Conservation (phyloP, 1,140 invertebrate genomes). For the Drosophila pectinifera region DNA sequence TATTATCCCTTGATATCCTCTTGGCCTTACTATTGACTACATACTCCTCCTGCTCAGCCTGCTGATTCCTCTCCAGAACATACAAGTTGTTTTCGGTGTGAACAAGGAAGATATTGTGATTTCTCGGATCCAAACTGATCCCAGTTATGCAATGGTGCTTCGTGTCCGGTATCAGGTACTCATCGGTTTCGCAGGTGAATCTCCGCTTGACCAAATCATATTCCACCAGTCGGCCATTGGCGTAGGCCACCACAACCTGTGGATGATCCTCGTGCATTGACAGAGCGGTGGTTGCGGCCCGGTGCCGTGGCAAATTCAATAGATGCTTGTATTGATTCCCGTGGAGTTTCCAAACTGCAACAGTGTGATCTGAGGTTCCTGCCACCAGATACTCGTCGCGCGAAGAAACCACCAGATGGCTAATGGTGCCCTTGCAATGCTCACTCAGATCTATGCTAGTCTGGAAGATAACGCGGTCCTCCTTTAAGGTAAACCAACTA, state of each 20-base stretch:
- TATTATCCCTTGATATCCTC: constrained; percentile 5
- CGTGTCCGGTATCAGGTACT: constrained; percentile 49
- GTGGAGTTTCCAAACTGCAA: constrained; percentile 87
- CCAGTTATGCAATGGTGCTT: constrained; percentile 85
- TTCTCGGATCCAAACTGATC: constrained; percentile 87
- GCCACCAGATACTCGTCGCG: constrained; percentile 88
- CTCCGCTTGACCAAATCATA: constrained; percentile 87
- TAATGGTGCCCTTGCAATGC: constrained; percentile 22
- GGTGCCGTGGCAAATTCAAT: constrained; percentile 88
- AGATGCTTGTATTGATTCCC: constrained; percentile 85
- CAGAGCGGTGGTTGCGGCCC: constrained; percentile 88
- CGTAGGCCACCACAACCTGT: constrained; percentile 88
- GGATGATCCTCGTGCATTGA: constrained; percentile 86
- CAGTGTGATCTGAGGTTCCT: constrained; percentile 87
- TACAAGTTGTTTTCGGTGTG: constrained; percentile 88
- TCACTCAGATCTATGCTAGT: constrained; percentile 31
- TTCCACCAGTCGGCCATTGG: constrained; percentile 91
- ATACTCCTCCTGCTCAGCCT: constrained; percentile 1
- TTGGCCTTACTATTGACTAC: constrained; percentile 22
- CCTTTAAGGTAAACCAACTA: constrained; percentile 44
- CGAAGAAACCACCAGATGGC: constrained; percentile 56
- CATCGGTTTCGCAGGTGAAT: constrained; percentile 86
- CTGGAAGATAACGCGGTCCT: constrained; percentile 12
- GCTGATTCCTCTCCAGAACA: constrained; percentile 85
- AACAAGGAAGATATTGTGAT: constrained; percentile 87